These are phyloP conservation scores for Apotomis turbidana DNA, from an alignment of 2,888 invertebrate species.

Conservation along the genomic window DNA sequence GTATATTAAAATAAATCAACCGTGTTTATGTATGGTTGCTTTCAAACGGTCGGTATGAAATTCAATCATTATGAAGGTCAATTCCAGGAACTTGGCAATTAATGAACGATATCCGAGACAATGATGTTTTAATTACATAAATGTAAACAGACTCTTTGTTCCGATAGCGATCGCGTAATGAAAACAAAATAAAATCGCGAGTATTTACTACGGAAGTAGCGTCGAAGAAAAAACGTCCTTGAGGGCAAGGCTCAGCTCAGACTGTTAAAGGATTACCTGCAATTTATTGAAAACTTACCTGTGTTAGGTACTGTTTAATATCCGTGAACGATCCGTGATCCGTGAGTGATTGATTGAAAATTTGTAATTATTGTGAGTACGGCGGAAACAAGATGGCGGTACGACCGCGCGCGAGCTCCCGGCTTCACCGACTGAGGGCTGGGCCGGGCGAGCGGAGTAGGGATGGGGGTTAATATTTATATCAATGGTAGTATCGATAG, in stretches of 20 bases:
- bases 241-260: conserved; percentile 33
- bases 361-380: conserved; percentile 3
- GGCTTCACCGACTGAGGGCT: conserved; percentile 69
- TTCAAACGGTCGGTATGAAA: background rate
- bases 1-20: background rate
- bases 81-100: background rate
- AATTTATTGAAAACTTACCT: conserved; percentile 20
- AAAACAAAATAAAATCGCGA: conserved; percentile 9
- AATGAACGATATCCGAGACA: background rate
- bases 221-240: conserved; percentile 53
- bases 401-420: conserved; percentile 59
- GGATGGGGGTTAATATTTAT: conserved; percentile 46
- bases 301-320: background rate
- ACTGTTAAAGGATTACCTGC: background rate
- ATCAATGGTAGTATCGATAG: conserved; percentile 21
- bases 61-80: background rate
- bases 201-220: conserved; percentile 36
- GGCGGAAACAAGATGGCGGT: conserved; percentile 55
- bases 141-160: background rate
- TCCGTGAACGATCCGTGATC: conserved; percentile 10
- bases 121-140: background rate
- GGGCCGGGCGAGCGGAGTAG: conserved; percentile 56
- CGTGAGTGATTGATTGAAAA: conserved; percentile 2
- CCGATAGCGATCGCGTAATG: too few relatives aligned
- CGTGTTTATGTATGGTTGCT: background rate